Base-by-base conservation (phyloP, 2,113 vertebrate genomes). In the Menura novaehollandiae region DNA sequence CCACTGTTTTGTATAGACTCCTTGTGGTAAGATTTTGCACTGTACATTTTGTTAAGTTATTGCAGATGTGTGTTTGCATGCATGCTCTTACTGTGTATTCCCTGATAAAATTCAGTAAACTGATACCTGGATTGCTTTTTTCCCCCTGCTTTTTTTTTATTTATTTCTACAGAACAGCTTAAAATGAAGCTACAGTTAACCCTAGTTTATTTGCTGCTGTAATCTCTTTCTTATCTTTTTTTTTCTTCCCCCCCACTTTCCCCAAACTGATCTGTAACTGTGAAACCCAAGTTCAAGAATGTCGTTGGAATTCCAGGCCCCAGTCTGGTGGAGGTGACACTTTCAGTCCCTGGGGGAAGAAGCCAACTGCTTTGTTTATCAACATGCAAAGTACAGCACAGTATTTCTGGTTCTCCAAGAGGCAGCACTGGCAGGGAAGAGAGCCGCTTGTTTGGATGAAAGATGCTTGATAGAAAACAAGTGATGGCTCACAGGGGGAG, bases 21-120 rank as follows among this genome's bases (percentile, higher is more conserved):
- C 97, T 97, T 96, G 90, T 95, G 96, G 97, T 96, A 97, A 97
- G 93, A 97, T 91, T 97, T 96, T 97, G 91, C 95, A 97, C 88
- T 95, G 88, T 79, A 87, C 12, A 5, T 91, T 94, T 87, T 82
- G 63, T 2, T 76, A 67, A 89, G 53, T 91, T 91, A 76, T 51
- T 69, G 55, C 62, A 78, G 62, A 59, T 21, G 10, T 26, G 30
- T 81, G 16, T 62, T 53, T 95, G 85, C 60, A 39, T 80, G 35
- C 30, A 4, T 62, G 79, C 73, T 74, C 67, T 93, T 72, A 51
- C 13, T 89, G 72, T n/a, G 7, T 49, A 79, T 49, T 24, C 44
- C 35, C 49, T 58, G 37, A 67, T 75, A 94, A 93, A 92, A 78
- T 76, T 37, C 63, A 67, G 62, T 68, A 60, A 85, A 72, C 26